Base-by-base conservation (phyloP, 1,140 invertebrate species). In the Drosophila grimshawi region DNA sequence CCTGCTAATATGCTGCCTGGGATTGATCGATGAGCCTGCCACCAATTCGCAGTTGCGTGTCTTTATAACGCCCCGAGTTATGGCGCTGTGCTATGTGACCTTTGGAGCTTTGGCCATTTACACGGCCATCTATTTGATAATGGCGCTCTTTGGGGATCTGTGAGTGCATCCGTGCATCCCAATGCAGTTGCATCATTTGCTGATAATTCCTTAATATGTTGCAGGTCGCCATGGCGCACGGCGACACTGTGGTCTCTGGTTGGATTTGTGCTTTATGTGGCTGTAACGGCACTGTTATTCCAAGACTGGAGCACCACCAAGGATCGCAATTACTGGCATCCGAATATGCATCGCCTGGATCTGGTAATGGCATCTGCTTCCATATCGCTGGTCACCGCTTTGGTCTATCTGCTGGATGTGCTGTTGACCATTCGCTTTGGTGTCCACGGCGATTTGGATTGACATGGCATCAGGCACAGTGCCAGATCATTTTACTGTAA, bases 301-400 rank as follows among this genome's bases (percentile, higher is more conserved):
- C 88, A 89, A 0, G 92, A 92, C 70, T 92, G 92, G 92, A 80
- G 81, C 48, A 83, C 75, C 7, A 92, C 91, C 10, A 92, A 92
- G 69, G 91, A 92, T 63, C 83, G 91, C 30, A 92, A 92, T 51
- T 91, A 92, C 39, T 92, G 92, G 92, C 92, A 92, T 75, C 92
- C 92, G 32, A 92, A 92, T 53, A 92, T 92, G 85, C 86, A 91
- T 70, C 90, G 92, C 45, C 68, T 92, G 78, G 92, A 92, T 35
- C 63, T 92, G 46, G 78, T 91, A 1, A 90, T 92, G 82, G 91
- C 77, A 2, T 66, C 92, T 3, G 92, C 92, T 10, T 91, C 86
- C 4, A 89, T 92, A 29, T 77, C 91, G 4, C 35, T 92, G 61
- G 81, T 92, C 3, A 86, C 81, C 10, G 78, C 78, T 29, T 53